Evolutionary conservation across 2,888 invertebrate genomes (phyloP).

Genomic region (Mycalesis mineus): DNA sequence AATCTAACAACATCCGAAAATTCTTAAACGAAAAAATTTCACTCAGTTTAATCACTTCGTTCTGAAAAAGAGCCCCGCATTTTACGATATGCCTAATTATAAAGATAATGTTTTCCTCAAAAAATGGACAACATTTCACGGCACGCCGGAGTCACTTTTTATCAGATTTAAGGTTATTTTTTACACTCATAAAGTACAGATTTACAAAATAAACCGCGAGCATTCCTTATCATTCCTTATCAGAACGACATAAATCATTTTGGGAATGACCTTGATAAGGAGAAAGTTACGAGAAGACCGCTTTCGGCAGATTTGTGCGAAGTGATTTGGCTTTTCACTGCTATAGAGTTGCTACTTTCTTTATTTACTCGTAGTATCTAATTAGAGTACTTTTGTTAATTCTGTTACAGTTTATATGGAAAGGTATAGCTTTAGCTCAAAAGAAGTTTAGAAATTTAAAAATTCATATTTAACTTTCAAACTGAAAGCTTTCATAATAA

Average conservation of each 20-base stretch:
- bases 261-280: conserved; percentile 41
- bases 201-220: conserved; percentile 38
- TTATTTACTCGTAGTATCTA: no score
- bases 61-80: background rate
- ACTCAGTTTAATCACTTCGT: conserved; percentile 14
- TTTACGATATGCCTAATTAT: background rate
- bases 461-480: no score
- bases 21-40: background rate
- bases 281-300: conserved; percentile 38
- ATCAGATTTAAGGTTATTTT: conserved; percentile 27
- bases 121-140: background rate
- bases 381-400: no score
- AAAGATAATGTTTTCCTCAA: background rate
- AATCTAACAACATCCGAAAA: background rate
- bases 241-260: conserved; percentile 54
- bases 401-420: no score
- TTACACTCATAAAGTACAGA: conserved; percentile 31
- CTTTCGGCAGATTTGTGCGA: conserved; percentile 20
- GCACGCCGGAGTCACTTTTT: conserved; percentile 10
- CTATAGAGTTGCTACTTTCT: no score
- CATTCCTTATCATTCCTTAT: conserved; percentile 46
- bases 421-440: no score
- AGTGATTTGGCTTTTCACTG: background rate
- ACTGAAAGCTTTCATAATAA: no score
- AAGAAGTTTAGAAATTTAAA: no score